A percentile compares a stretch with the other conserved stretches of the same genome.
Evolutionary conservation across 2,113 vertebrate species (phyloP).

Genomic region (Lagenorhynchus albirostris): DNA sequence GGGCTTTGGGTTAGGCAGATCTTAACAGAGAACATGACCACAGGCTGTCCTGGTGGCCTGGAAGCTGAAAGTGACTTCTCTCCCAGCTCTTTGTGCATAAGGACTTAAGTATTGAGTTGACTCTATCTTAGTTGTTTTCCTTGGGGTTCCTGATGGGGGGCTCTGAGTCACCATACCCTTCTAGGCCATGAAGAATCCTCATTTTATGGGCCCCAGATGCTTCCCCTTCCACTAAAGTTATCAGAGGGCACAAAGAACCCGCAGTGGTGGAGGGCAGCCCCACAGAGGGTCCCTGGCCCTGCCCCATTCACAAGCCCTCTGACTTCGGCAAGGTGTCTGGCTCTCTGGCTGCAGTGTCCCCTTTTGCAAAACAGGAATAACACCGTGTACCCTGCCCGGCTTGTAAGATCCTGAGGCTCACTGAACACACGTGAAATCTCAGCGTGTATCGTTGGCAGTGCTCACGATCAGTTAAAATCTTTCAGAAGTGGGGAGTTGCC

Average conservation of each 20-base stretch:
- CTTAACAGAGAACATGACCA: not conserved
- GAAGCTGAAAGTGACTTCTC: not conserved
- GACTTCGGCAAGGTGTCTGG: too few relatives aligned
- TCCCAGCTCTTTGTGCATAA: not conserved
- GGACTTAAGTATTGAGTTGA: not conserved
- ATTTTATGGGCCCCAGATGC: not conserved
- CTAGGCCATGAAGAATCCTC: not conserved
- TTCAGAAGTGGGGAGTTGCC: not conserved
- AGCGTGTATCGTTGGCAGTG: fast-evolving
- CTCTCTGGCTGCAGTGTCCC: not conserved
- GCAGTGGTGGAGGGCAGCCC: not conserved
- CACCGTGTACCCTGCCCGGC: not conserved
- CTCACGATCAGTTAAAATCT: not conserved
- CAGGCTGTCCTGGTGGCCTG: not conserved
- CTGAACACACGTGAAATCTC: not conserved
- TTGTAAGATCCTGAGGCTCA: not conserved
- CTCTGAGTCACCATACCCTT: not conserved
- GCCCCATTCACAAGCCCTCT: too few relatives aligned
- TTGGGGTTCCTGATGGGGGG: not conserved
- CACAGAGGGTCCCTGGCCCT: not conserved
- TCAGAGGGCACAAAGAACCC: not conserved
- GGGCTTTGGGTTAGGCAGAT: not conserved
- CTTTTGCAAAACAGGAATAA: not conserved
- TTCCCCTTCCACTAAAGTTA: not conserved
- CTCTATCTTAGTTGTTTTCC: not conserved